phyloP scores from a whole-genome alignment of 2,797 vertebrate genomes.

The Acipenser ruthenus region DNA sequence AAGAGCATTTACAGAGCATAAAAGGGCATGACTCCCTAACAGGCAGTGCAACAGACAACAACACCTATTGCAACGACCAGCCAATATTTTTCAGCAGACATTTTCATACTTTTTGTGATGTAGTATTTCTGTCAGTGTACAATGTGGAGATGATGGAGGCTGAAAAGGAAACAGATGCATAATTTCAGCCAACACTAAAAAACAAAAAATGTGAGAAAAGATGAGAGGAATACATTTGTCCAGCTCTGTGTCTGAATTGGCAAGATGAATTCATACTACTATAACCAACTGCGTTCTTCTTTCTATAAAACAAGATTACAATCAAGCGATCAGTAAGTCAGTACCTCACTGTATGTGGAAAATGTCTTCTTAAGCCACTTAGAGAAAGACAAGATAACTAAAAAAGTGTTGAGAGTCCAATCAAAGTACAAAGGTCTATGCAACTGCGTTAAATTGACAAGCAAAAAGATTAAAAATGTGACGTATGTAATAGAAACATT shows the following conservation, averaged over 20 bases:
- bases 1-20: no score
- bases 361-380: slow-evolving; percentile 41
- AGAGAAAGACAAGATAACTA: slow-evolving; percentile 55
- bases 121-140: slow-evolving; percentile 55
- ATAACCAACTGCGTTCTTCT: neutral
- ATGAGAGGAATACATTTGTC: slow-evolving; percentile 5
- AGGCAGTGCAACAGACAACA: no score
- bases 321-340: neutral
- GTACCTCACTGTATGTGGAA: neutral
- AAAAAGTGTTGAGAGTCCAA: slow-evolving; percentile 55
- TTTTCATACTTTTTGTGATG: slow-evolving; percentile 43
- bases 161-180: slow-evolving; percentile 59
- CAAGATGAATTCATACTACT: neutral
- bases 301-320: neutral
- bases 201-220: slow-evolving; percentile 15
- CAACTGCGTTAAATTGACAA: slow-evolving; percentile 49
- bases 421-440: slow-evolving; percentile 46
- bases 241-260: neutral
- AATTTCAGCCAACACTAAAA: slow-evolving; percentile 38
- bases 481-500: no score
- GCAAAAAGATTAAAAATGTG: slow-evolving; percentile 42
- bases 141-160: slow-evolving; percentile 45
- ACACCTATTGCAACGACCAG: no score
- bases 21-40: no score
- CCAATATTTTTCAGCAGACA: no score